Evolutionary conservation across 2,888 invertebrate species (phyloP).

Genomic region (Endomychus coccineus): DNA sequence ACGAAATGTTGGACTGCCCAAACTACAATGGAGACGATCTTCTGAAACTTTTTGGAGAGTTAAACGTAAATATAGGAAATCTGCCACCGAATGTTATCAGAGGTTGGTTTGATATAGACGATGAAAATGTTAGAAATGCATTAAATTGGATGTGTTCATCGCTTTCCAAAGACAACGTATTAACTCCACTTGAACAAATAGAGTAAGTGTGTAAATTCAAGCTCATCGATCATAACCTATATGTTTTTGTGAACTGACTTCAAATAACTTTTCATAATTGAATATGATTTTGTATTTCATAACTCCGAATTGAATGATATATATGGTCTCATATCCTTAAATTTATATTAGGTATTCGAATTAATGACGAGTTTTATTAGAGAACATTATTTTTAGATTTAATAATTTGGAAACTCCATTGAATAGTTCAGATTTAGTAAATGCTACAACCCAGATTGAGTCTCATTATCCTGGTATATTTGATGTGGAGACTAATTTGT

Average conservation of each 20-base stretch:
- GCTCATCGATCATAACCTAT: too few species aligned
- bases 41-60: constrained; percentile 23
- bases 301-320: too few species aligned
- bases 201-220: too few species aligned
- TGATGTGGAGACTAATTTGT: constrained; percentile 25
- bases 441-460: constrained; percentile 23
- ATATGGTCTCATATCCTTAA: too few species aligned
- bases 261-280: too few species aligned
- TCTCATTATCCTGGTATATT: constrained; percentile 28
- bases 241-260: too few species aligned
- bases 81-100: constrained; percentile 29
- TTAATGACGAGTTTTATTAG: too few species aligned
- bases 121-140: constrained; percentile 26
- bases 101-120: constrained; percentile 37
- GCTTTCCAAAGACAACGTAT: constrained; percentile 28
- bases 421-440: constrained; percentile 19
- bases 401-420: constrained; percentile 7
- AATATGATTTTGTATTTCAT: too few species aligned
- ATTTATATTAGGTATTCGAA: too few species aligned
- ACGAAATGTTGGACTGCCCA: constrained; percentile 6
- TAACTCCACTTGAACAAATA: constrained; percentile 25
- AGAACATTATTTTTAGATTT: constrained; percentile 1
- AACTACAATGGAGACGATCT: constrained; percentile 25
- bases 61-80: constrained; percentile 26
- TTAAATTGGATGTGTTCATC: constrained; percentile 34